A percentile compares a stretch with the other conserved stretches of the same genome.
These are phyloP conservation scores for Peribatodes rhomboidaria DNA, from an alignment of 2,888 invertebrate species.

Conservation along the genomic window DNA sequence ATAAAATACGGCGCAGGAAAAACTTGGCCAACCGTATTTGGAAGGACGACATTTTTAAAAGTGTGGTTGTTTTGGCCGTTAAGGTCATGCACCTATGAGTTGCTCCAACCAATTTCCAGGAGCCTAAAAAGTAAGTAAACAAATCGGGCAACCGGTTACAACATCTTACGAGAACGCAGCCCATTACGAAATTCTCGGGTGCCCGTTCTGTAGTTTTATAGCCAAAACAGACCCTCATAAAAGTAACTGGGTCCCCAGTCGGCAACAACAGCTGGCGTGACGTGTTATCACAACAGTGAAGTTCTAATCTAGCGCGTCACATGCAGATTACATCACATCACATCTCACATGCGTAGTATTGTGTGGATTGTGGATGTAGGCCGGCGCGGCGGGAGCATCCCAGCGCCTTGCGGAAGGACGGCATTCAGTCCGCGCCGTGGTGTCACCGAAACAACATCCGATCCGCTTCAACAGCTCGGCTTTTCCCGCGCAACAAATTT, in stretches of 20 bases:
- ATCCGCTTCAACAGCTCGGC: constrained; percentile 65
- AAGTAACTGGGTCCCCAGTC: constrained; percentile 30
- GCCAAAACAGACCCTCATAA: constrained; percentile 41
- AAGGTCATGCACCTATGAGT: constrained; percentile 19
- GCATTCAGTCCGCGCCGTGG: constrained; percentile 68
- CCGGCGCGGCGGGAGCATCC: constrained; percentile 84
- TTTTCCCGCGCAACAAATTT: constrained; percentile 43
- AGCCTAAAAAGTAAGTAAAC: constrained; percentile 12
- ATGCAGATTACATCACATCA: constrained; percentile 75
- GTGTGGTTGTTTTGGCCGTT: constrained; percentile 10
- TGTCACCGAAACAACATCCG: constrained; percentile 75
- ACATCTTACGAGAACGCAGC: constrained; percentile 20
- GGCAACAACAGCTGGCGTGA: constrained; percentile 55
- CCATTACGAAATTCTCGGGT: constrained; percentile 26
- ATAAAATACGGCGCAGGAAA: neutral
- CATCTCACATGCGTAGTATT: constrained; percentile 66
- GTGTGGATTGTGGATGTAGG: constrained; percentile 72
- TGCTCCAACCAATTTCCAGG: neutral
- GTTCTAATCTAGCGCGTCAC: constrained; percentile 69
- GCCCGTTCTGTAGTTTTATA: constrained; percentile 37
- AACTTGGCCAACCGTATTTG: constrained; percentile 15
- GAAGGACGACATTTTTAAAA: constrained; percentile 30
- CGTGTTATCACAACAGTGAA: constrained; percentile 65
- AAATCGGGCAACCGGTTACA: constrained; percentile 19
- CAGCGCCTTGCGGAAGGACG: constrained; percentile 80